A percentile compares a stretch with the other conserved stretches of the same genome.
These are phyloP conservation scores for Sphyrna mokarran DNA, from an alignment of 2,113 vertebrate species.

Conservation along the genomic window DNA sequence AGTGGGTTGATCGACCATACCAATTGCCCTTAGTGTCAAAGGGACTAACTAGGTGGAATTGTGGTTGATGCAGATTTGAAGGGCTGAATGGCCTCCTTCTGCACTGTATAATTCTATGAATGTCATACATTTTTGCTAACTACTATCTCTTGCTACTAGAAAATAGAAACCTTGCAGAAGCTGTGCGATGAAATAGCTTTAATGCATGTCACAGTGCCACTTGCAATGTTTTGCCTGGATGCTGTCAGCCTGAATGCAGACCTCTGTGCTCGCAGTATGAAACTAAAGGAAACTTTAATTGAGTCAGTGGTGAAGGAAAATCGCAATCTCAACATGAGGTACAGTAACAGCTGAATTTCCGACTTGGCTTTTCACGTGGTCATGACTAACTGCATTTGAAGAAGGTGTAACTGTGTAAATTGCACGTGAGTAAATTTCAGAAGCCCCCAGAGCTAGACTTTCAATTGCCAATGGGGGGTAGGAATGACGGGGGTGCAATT, in stretches of 20 bases:
- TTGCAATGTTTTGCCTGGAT: conserved; percentile 80
- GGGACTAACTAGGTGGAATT: no score
- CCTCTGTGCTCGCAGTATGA: conserved; percentile 61
- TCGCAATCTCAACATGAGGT: conserved; percentile 68
- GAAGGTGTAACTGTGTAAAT: background rate
- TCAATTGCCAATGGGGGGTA: background rate
- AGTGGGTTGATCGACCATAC: no score
- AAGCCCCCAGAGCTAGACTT: background rate
- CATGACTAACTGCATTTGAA: background rate
- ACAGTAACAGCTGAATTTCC: conserved; percentile 3
- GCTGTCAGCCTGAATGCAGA: conserved; percentile 66
- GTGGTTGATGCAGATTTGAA: no score
- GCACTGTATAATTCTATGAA: no score
- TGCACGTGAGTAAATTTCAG: background rate
- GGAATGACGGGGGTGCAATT: no score
- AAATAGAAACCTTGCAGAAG: conserved; percentile 60
- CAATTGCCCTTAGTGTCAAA: no score
- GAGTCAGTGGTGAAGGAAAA: conserved; percentile 69
- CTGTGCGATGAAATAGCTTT: conserved; percentile 66
- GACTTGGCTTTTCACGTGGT: background rate
- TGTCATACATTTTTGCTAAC: background rate
- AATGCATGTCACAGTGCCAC: conserved; percentile 64
- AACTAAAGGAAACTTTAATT: conserved; percentile 64
- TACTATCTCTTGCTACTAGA: conserved; percentile 52
- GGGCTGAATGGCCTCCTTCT: no score